phyloP scores from a whole-genome alignment of 2,888 invertebrate species.

The Apantesis nais region DNA sequence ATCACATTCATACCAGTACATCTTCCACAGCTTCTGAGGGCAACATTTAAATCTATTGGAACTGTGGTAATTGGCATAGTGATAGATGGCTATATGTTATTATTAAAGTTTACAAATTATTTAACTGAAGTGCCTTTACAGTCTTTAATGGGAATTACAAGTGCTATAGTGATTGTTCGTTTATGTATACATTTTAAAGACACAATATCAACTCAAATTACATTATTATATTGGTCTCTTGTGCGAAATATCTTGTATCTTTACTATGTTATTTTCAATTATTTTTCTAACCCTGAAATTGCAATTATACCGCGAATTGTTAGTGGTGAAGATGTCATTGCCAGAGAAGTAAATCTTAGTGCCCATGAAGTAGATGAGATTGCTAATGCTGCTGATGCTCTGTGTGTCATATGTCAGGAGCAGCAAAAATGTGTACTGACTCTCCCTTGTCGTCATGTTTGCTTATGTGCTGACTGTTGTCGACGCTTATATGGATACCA shows the following conservation, averaged over 20 bases:
- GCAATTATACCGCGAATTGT: constrained; percentile 69
- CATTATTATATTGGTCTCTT: constrained; percentile 66
- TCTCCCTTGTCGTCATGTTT: constrained; percentile 85
- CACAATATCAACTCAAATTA: constrained; percentile 55
- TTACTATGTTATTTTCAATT: constrained; percentile 72
- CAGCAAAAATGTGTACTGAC: constrained; percentile 83
- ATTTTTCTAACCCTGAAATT: constrained; percentile 73
- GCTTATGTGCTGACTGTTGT: constrained; percentile 83
- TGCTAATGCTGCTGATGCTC: constrained; percentile 65
- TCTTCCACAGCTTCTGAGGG: constrained; percentile 65
- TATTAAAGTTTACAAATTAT: constrained; percentile 74
- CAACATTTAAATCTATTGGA: constrained; percentile 52
- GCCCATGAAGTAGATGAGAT: constrained; percentile 56
- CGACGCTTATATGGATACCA: constrained; percentile 78
- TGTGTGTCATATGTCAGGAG: constrained; percentile 86
- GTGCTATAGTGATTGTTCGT: constrained; percentile 69
- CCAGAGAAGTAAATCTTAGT: constrained; percentile 50
- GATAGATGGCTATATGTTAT: constrained; percentile 66
- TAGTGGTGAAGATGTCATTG: constrained; percentile 58
- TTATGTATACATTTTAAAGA: constrained; percentile 69
- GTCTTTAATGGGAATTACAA: constrained; percentile 74
- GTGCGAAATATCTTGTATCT: constrained; percentile 70
- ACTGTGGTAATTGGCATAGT: constrained; percentile 49
- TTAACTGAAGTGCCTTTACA: constrained; percentile 80
- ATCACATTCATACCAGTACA: constrained; percentile 76